phyloP scores from a whole-genome alignment of 2,888 invertebrate genomes.

The Drosophila meridionalis region DNA sequence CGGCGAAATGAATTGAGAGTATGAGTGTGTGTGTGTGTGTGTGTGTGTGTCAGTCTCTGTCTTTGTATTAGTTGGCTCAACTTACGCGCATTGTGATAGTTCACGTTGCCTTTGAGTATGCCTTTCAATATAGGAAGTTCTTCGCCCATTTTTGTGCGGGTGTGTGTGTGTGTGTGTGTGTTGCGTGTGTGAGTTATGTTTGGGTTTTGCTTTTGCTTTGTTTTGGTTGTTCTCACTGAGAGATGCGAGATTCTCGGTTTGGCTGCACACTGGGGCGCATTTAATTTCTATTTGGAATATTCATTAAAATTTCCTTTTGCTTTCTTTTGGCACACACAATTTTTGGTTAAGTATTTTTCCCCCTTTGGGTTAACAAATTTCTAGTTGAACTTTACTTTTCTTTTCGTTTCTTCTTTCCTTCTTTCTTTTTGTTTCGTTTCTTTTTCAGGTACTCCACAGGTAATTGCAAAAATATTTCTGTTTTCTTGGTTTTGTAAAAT shows the following conservation, averaged over 20 bases:
- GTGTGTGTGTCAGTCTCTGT: not conserved
- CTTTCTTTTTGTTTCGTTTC: slow-evolving; percentile 41
- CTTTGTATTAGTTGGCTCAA: slow-evolving; percentile 76
- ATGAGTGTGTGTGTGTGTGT: not conserved
- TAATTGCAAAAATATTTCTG: slow-evolving; percentile 33
- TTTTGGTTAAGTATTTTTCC: slow-evolving; percentile 54
- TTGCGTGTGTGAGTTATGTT: slow-evolving; percentile 19
- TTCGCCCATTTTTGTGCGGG: slow-evolving; percentile 90
- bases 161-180: slow-evolving; percentile 17
- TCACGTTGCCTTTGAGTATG: slow-evolving; percentile 95
- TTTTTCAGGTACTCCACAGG: slow-evolving; percentile 47
- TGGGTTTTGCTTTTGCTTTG: slow-evolving; percentile 8
- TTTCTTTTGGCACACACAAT: slow-evolving; percentile 68
- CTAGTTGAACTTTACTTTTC: slow-evolving; percentile 51
- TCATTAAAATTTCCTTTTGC: slow-evolving; percentile 63
- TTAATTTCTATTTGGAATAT: slow-evolving; percentile 43
- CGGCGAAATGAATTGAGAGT: not conserved
- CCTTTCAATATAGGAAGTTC: slow-evolving; percentile 96
- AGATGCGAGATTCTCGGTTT: slow-evolving; percentile 38
- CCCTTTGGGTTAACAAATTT: slow-evolving; percentile 8
- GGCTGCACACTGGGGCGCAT: slow-evolving; percentile 52
- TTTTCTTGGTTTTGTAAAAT: slow-evolving; percentile 25
- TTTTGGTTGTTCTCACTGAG: slow-evolving; percentile 33
- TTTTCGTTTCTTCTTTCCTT: slow-evolving; percentile 16
- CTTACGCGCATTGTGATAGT: slow-evolving; percentile 97